These are phyloP conservation scores for Drosophila dunni DNA, from an alignment of 1,140 invertebrate genomes.

Conservation along the genomic window DNA sequence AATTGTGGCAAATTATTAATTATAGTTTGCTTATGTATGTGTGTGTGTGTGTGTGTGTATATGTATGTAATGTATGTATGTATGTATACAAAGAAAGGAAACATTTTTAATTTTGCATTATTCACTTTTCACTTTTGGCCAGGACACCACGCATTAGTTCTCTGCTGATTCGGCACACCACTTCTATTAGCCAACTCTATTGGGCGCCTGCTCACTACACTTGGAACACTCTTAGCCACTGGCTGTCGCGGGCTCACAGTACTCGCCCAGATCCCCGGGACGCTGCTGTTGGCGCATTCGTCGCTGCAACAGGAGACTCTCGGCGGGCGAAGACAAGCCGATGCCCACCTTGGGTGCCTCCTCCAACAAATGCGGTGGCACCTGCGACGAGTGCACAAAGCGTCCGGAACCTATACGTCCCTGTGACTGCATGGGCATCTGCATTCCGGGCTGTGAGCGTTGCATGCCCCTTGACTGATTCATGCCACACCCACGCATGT, in stretches of 20 bases:
- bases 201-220: slow-evolving; percentile 13
- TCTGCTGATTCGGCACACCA: neutral
- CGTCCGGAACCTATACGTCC: slow-evolving; percentile 67
- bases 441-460: slow-evolving; percentile 27
- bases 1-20: slow-evolving; percentile 30
- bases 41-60: slow-evolving; percentile 4
- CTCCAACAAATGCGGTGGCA: slow-evolving; percentile 59
- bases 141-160: slow-evolving; percentile 16
- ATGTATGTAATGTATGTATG: neutral
- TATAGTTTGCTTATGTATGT: slow-evolving; percentile 22
- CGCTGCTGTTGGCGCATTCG: slow-evolving; percentile 85
- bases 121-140: slow-evolving; percentile 10
- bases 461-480: slow-evolving; percentile 43
- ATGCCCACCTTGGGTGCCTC: slow-evolving; percentile 84
- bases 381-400: slow-evolving; percentile 52
- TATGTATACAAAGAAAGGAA: slow-evolving; percentile 46
- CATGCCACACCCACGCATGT: slow-evolving; percentile 63
- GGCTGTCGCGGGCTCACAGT: slow-evolving; percentile 76
- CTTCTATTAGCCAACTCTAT: neutral
- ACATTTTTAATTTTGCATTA: slow-evolving; percentile 6
- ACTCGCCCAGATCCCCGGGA: slow-evolving; percentile 63
- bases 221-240: slow-evolving; percentile 61
- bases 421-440: slow-evolving; percentile 49
- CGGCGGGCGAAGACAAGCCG: slow-evolving; percentile 93
- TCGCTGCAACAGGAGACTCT: slow-evolving; percentile 92